Percentiles rank a stretch among this genome's conserved stretches.
Conservation (phyloP, 2,797 vertebrate genomes). For the Parotocinclus haroldoi region DNA sequence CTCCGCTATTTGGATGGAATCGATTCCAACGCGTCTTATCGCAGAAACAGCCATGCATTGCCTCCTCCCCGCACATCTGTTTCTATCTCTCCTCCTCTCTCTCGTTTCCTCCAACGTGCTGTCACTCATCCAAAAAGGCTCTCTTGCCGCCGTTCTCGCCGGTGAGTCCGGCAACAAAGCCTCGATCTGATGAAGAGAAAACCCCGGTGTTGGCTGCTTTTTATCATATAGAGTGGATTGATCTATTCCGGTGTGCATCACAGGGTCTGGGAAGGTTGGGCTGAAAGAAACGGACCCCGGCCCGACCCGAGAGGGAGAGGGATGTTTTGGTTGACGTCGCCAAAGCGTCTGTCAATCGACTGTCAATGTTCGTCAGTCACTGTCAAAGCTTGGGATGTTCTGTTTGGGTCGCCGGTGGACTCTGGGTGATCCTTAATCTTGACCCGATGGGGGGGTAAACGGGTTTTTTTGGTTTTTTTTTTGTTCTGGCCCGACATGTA, state of each 20-base stretch:
- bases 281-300: too few species aligned
- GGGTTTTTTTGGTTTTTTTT: too few species aligned
- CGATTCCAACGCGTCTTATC: constrained; percentile 64
- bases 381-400: too few species aligned
- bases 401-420: too few species aligned
- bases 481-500: too few species aligned
- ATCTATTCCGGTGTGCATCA: constrained; percentile 1
- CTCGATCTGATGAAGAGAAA: constrained; percentile 60
- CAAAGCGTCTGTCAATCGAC: too few species aligned
- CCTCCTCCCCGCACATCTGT: constrained; percentile 34
- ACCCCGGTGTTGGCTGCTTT: constrained; percentile 45
- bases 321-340: too few species aligned
- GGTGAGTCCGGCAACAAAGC: constrained; percentile 56
- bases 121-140: constrained; percentile 31
- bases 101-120: constrained; percentile 29
- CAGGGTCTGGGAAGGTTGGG: neutral
- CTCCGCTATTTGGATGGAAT: constrained; percentile 64
- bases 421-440: too few species aligned
- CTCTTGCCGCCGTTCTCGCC: constrained; percentile 25
- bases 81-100: constrained; percentile 35
- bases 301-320: too few species aligned
- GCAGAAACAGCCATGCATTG: constrained; percentile 49
- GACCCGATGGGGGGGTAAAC: too few species aligned
- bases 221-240: constrained; percentile 50
- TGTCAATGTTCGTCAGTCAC: too few species aligned